Evolutionary conservation across 2,113 vertebrate genomes (phyloP).

Genomic region (Promerops cafer): DNA sequence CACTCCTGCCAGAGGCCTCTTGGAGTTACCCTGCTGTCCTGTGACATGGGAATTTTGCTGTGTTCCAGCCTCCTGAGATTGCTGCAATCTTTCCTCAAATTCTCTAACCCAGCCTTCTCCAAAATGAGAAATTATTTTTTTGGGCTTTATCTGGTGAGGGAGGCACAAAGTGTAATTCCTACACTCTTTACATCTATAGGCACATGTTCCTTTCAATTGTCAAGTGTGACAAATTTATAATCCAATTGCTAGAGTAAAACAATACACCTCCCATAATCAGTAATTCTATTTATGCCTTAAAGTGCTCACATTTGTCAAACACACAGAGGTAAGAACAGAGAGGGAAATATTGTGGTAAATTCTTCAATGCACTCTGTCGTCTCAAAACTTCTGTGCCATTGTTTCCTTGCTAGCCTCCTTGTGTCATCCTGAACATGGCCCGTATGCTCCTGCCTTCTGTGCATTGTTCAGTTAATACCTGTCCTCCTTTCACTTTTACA

Average conservation of each 20-base stretch:
- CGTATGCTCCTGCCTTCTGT: not conserved
- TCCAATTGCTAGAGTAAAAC: not conserved
- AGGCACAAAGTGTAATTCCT: not conserved
- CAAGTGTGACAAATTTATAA: not conserved
- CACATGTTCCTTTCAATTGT: not conserved
- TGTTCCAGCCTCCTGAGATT: not conserved
- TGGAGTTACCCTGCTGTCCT: not conserved
- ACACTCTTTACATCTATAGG: not conserved
- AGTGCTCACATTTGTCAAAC: not conserved
- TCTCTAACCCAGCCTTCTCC: not conserved
- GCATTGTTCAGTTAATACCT: constrained; percentile 29
- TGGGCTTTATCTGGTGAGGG: not conserved
- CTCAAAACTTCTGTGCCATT: not conserved
- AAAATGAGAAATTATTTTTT: not conserved
- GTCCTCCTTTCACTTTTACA: not conserved
- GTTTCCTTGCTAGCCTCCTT: not conserved
- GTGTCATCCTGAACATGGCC: not conserved
- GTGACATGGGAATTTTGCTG: not conserved
- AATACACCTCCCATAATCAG: not conserved
- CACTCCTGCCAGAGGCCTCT: not conserved
- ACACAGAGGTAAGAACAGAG: not conserved
- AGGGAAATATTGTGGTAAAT: not conserved
- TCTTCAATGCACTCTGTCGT: not conserved
- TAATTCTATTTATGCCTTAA: not conserved
- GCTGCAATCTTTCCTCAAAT: not conserved